Conservation (phyloP, 2,888 invertebrate genomes). For the Argynnis bischoffii region DNA sequence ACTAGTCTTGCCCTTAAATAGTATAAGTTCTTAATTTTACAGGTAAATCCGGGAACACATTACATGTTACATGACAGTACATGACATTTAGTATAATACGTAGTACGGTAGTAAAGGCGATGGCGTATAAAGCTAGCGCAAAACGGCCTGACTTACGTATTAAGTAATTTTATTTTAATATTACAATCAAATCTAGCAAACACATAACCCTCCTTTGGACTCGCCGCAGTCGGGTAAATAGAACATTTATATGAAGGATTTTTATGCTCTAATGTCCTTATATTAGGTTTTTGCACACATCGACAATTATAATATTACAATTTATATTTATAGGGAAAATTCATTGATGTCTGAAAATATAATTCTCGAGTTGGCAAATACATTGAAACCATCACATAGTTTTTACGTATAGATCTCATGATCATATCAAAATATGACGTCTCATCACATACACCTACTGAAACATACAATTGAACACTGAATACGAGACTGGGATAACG, state of each 20-base stretch:
- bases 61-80: slow-evolving; percentile 13
- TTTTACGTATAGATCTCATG: slow-evolving; percentile 18
- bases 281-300: slow-evolving; percentile 4
- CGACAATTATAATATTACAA: neutral
- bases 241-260: neutral
- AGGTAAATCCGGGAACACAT: slow-evolving; percentile 19
- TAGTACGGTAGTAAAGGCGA: slow-evolving; percentile 15
- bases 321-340: neutral
- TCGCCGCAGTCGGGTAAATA: too few species aligned
- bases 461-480: neutral
- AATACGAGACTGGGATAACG: neutral
- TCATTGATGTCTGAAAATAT: slow-evolving; percentile 19
- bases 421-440: slow-evolving; percentile 4
- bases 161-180: slow-evolving; percentile 12
- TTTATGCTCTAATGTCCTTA: slow-evolving; percentile 13
- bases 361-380: slow-evolving; percentile 13
- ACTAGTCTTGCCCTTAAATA: slow-evolving; percentile 8
- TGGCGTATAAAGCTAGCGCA: neutral
- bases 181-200: slow-evolving; percentile 13
- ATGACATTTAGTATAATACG: slow-evolving; percentile 15
- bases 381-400: neutral
- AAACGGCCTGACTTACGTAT: slow-evolving; percentile 13
- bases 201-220: neutral
- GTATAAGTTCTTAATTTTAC: slow-evolving; percentile 6
- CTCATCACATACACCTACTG: neutral